A percentile compares a stretch with the other conserved stretches of the same genome.
Evolutionary conservation across 2,888 invertebrate species (phyloP).

Genomic region (Poecilus cupreus): DNA sequence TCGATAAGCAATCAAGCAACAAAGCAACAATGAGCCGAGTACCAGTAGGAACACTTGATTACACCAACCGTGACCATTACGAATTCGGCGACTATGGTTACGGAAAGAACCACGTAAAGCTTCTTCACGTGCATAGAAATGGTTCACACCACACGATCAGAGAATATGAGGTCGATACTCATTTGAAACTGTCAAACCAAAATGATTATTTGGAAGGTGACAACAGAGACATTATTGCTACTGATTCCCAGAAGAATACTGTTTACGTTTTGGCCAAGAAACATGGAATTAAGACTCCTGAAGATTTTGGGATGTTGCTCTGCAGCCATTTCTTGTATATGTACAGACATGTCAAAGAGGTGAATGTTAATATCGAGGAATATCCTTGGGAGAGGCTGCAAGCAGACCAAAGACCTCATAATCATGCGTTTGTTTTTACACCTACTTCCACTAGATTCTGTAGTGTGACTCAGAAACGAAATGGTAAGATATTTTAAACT

Average conservation of each 20-base stretch:
- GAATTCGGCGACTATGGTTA: slow-evolving; percentile 81
- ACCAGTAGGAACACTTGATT: slow-evolving; percentile 52
- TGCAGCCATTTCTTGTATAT: slow-evolving; percentile 84
- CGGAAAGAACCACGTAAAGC: slow-evolving; percentile 85
- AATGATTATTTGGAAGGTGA: slow-evolving; percentile 84
- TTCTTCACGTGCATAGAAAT: slow-evolving; percentile 82
- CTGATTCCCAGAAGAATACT: slow-evolving; percentile 89
- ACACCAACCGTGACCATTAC: slow-evolving; percentile 70
- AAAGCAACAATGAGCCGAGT: slow-evolving; percentile 10
- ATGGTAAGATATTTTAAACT: slow-evolving; percentile 76
- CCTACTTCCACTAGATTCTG: slow-evolving; percentile 82
- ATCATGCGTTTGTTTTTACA: slow-evolving; percentile 85
- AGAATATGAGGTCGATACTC: slow-evolving; percentile 85
- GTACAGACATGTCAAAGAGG: slow-evolving; percentile 84
- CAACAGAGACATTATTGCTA: slow-evolving; percentile 87
- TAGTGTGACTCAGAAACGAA: slow-evolving; percentile 80
- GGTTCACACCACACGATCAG: slow-evolving; percentile 81
- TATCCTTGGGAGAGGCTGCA: slow-evolving; percentile 85
- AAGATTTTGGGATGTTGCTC: slow-evolving; percentile 84
- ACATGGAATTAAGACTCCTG: slow-evolving; percentile 84
- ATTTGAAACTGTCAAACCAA: slow-evolving; percentile 81
- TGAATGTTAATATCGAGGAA: slow-evolving; percentile 81
- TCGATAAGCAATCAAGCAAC: no score
- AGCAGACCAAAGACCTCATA: slow-evolving; percentile 77
- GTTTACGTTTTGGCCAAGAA: slow-evolving; percentile 87